Conservation (phyloP, 2,888 invertebrate species). For the Autographa pulchrina region DNA sequence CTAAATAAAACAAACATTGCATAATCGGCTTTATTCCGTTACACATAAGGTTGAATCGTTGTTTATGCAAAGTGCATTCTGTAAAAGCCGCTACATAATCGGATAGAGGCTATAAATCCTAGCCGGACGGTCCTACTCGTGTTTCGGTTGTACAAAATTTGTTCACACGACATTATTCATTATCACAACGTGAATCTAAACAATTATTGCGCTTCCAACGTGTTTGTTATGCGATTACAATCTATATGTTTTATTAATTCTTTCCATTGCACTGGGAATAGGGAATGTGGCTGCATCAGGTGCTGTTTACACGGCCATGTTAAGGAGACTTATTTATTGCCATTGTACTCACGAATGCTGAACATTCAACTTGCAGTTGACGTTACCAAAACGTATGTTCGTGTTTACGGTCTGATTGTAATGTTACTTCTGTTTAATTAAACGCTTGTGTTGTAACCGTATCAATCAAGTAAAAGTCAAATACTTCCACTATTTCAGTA, state of each 20-base stretch:
- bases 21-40: constrained; percentile 25
- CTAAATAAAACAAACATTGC: constrained; percentile 40
- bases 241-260: constrained; percentile 51
- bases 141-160: constrained; percentile 71
- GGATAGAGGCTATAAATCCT: constrained; percentile 75
- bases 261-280: constrained; percentile 25
- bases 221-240: constrained; percentile 50
- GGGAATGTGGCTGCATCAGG: constrained; percentile 11
- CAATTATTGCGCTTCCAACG: constrained; percentile 63
- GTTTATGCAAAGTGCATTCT: constrained; percentile 70
- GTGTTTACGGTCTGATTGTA: not conserved
- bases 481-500: no score
- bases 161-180: constrained; percentile 78
- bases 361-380: constrained; percentile 2
- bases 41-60: constrained; percentile 26
- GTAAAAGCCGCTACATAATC: constrained; percentile 68
- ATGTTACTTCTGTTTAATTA: constrained; percentile 4
- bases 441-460: not conserved
- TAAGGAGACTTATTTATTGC: constrained; percentile 5
- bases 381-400: not conserved
- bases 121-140: constrained; percentile 62
- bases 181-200: constrained; percentile 70
- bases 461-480: no score
- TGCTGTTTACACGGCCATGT: not conserved
- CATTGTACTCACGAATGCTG: not conserved